phyloP scores from a whole-genome alignment of 30 jellyfish, hydroid and myxozoan genomes.

The Catostylus mosaicus region DNA sequence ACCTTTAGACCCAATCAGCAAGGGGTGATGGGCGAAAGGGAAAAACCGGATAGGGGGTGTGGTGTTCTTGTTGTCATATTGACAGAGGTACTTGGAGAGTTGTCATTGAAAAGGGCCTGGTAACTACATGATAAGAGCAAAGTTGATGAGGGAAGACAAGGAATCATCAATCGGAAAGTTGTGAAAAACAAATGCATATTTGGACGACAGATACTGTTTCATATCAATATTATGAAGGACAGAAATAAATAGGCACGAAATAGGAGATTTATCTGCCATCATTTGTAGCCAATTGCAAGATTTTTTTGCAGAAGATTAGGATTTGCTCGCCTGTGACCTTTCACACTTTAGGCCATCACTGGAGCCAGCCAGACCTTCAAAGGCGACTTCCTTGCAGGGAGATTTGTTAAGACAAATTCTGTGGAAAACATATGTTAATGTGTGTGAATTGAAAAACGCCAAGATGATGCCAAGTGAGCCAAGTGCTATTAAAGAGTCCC shows the following conservation, averaged over 20 bases:
- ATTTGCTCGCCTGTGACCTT: background rate
- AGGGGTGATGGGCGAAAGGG: too few species aligned
- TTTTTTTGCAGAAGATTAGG: background rate
- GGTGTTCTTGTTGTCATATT: too few species aligned
- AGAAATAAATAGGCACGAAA: background rate
- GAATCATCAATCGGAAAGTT: background rate
- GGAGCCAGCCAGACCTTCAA: background rate
- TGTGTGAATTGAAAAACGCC: background rate
- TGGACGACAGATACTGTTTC: background rate
- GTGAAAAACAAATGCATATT: background rate
- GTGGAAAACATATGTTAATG: too few species aligned
- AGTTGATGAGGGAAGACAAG: background rate
- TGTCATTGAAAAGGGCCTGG: background rate
- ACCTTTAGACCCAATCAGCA: too few species aligned
- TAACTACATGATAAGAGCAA: background rate
- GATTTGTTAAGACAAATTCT: too few species aligned
- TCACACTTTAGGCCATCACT: too few species aligned
- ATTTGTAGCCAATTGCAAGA: background rate
- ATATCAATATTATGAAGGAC: background rate
- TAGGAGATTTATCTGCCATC: background rate
- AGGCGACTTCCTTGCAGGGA: too few species aligned
- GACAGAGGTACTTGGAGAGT: background rate
- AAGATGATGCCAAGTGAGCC: constrained; percentile 82
- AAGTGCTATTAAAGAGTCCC: constrained; percentile 87
- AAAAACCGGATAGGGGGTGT: too few species aligned